These are phyloP conservation scores for Herminia tarsipennalis DNA, from an alignment of 2,888 invertebrate genomes.

Conservation along the genomic window DNA sequence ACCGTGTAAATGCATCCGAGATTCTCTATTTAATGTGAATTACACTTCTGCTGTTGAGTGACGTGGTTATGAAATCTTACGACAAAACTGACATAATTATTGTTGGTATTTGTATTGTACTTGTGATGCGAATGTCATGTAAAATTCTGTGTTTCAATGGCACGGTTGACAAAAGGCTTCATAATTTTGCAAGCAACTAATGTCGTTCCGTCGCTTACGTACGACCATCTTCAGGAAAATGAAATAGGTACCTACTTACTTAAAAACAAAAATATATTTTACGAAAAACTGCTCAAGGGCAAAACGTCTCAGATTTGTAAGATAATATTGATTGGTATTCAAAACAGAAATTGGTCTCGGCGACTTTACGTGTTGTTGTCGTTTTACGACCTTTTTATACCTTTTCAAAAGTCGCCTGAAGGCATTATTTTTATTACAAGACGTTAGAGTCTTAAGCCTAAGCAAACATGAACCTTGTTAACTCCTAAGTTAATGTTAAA, in stretches of 20 bases:
- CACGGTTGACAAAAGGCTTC: neutral
- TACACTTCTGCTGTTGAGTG: neutral
- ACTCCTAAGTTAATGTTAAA: constrained; percentile 42
- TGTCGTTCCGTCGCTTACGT: neutral
- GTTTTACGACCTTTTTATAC: constrained; percentile 38
- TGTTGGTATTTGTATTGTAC: neutral
- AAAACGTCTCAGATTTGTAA: constrained; percentile 7
- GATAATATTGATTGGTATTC: constrained; percentile 32
- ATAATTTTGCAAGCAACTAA: neutral
- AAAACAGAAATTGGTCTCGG: constrained; percentile 23
- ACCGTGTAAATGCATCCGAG: constrained; percentile 21
- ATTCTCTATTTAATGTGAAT: constrained; percentile 5
- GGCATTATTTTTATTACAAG: constrained; percentile 27
- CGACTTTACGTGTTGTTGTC: constrained; percentile 17
- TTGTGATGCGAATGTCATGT: neutral
- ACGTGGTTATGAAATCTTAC: neutral
- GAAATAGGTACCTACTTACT: too few relatives aligned
- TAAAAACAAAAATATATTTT: neutral
- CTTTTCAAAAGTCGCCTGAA: constrained; percentile 27
- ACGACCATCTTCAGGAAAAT: constrained; percentile 2
- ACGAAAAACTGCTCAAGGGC: neutral
- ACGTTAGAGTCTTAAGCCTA: constrained; percentile 15
- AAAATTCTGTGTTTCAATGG: neutral
- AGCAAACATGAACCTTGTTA: constrained; percentile 25
- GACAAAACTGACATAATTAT: too few relatives aligned